Percentiles rank a stretch among this genome's conserved stretches.
These are phyloP conservation scores for Alviniconcha strummeri DNA, from an alignment of 2,888 invertebrate genomes.

Conservation along the genomic window DNA sequence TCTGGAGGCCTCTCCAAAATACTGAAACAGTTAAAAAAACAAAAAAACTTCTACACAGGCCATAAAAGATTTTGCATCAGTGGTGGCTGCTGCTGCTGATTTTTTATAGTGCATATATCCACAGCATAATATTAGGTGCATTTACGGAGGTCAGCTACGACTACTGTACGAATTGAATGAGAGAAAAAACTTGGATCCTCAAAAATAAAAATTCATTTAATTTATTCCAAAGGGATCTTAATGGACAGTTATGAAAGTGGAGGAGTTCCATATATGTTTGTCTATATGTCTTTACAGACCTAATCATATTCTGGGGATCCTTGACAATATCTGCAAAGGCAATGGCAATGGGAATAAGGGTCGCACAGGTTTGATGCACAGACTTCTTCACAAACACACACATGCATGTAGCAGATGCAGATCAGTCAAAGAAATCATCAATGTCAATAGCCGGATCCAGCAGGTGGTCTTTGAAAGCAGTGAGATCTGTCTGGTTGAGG, in stretches of 20 bases:
- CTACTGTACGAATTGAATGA: too few species aligned
- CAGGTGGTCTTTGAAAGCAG: constrained; percentile 91
- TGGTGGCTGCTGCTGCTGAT: too few species aligned
- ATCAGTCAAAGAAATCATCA: constrained; percentile 98
- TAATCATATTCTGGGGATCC: neutral
- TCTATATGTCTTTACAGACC: neutral
- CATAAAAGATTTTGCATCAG: too few species aligned
- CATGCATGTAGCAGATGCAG: too few species aligned
- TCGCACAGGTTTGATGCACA: neutral
- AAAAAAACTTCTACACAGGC: too few species aligned
- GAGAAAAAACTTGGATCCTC: too few species aligned
- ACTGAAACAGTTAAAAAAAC: too few species aligned
- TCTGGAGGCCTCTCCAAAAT: too few species aligned
- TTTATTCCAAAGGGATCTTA: neutral
- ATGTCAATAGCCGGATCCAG: constrained; percentile 97
- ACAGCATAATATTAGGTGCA: too few species aligned
- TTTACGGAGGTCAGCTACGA: too few species aligned
- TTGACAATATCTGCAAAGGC: neutral
- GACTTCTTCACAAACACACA: neutral
- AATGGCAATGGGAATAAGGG: neutral
- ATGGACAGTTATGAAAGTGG: neutral
- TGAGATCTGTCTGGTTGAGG: constrained; percentile 92
- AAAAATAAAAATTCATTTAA: too few species aligned
- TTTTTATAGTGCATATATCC: too few species aligned
- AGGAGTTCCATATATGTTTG: neutral